Evolutionary conservation across 2,888 invertebrate genomes (phyloP).

Genomic region (Sepiola atlantica): DNA sequence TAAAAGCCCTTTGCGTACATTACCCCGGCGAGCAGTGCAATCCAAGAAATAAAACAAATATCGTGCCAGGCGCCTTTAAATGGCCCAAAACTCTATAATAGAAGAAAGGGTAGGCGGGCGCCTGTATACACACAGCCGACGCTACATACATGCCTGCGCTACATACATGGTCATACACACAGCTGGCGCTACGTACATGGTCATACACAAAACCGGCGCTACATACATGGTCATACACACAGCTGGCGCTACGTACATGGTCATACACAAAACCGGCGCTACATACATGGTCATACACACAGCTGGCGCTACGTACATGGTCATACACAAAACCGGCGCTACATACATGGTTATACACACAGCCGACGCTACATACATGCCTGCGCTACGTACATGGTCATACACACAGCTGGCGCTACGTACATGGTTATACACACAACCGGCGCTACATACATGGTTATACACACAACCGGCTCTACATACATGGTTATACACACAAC

Average conservation of each 20-base stretch:
- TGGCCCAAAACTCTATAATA: background rate
- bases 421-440: background rate
- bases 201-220: too few relatives aligned
- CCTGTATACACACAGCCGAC: background rate
- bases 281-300: too few relatives aligned
- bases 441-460: background rate
- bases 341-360: background rate
- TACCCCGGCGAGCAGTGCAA: background rate
- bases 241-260: too few relatives aligned
- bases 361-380: background rate
- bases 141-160: background rate
- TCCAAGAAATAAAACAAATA: background rate
- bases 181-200: too few relatives aligned
- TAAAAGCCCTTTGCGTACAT: slow-evolving; percentile 13
- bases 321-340: too few relatives aligned
- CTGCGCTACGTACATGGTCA: too few relatives aligned
- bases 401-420: too few relatives aligned
- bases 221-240: too few relatives aligned
- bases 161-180: too few relatives aligned
- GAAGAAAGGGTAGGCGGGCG: background rate
- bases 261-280: background rate
- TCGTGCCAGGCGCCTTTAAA: slow-evolving; percentile 14
- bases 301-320: too few relatives aligned
- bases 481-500: too few relatives aligned
- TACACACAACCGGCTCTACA: too few relatives aligned